phyloP scores from a whole-genome alignment of 1,140 invertebrate genomes.

The Drosophila oshimai region DNA sequence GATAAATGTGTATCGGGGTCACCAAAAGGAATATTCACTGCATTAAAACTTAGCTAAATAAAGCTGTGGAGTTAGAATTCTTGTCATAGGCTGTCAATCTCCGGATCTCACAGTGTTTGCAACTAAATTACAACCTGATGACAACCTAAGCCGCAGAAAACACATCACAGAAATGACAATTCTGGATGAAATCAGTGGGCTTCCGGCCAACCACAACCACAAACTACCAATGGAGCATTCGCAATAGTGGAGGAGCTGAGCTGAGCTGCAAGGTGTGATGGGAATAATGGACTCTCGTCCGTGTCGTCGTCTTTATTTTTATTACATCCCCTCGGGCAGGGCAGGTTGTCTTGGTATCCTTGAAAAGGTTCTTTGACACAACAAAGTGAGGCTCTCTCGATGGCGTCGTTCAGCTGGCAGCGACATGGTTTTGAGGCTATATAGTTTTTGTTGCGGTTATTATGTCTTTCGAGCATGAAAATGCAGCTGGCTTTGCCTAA shows the following conservation, averaged over 20 bases:
- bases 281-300: slow-evolving; percentile 10
- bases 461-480: slow-evolving; percentile 58
- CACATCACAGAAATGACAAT: not conserved
- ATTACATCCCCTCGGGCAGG: slow-evolving; percentile 35
- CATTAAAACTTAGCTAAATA: not conserved
- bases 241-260: not conserved
- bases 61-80: not conserved
- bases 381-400: slow-evolving; percentile 29
- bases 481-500: slow-evolving; percentile 60
- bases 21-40: not conserved
- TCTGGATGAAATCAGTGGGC: not conserved
- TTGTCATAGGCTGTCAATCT: not conserved
- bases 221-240: not conserved
- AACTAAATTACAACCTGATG: too few species aligned
- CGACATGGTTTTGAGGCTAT: slow-evolving; percentile 23
- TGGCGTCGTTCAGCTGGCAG: slow-evolving; percentile 8
- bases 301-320: slow-evolving; percentile 13
- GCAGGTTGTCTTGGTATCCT: slow-evolving; percentile 60
- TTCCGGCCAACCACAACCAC: not conserved
- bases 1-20: not conserved
- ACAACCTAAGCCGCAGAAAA: not conserved
- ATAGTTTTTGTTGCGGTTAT: slow-evolving; percentile 43
- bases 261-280: slow-evolving; percentile 7
- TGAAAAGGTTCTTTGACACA: slow-evolving; percentile 77
- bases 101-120: too few species aligned